Base-by-base conservation (phyloP, 2,888 invertebrate species). In the Drosophila algonquin region DNA sequence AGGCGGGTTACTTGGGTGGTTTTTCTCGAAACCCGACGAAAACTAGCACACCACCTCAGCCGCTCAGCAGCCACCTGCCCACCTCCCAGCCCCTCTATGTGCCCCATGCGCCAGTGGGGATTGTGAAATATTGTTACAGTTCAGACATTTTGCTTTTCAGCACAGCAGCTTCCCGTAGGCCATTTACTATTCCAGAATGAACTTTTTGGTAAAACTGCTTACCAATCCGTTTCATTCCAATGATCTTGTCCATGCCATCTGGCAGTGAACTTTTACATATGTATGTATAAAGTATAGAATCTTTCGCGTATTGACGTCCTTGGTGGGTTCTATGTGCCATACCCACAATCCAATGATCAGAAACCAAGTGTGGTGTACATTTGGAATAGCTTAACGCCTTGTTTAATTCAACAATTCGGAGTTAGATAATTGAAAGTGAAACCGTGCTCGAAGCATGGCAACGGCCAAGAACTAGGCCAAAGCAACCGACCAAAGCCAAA, bases 391-490 rank as follows among this genome's bases (percentile, higher is more conserved):
- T 59, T 40, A 54, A 50, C 56, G 55, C 57, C 65, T 65, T 55
- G 59, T 16, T 56, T 50, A 63, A 57, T 71, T 52, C 46, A 65
- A 54, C 60, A 61, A 73, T 63, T 77, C 52, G 27, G 27, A 63
- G 50, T 18, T 46, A 51, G 12, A 75, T 60, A 77, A 80, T 75
- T 60, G 72, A 83, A 81, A 81, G 73, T 72, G 70, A 81, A 84
- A 72, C 73, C 62, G 61, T 44, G 50, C 51, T 67, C 64, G 57
- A 73, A 63, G 55, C 73, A 75, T 44, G 61, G 61, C 64, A 80
- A 54, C 59, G 76, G 75, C 78, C 76, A 80, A 89, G 89, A 89
- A 89, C 87, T 88, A 75, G 90, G 82, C 77, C 86, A 75, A 79
- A 63, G 62, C 79, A 83, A 53, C 72, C 81, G 59, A 82, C 72